phyloP scores from a whole-genome alignment of 2,888 invertebrate genomes.

The Cosmia pyralina region DNA sequence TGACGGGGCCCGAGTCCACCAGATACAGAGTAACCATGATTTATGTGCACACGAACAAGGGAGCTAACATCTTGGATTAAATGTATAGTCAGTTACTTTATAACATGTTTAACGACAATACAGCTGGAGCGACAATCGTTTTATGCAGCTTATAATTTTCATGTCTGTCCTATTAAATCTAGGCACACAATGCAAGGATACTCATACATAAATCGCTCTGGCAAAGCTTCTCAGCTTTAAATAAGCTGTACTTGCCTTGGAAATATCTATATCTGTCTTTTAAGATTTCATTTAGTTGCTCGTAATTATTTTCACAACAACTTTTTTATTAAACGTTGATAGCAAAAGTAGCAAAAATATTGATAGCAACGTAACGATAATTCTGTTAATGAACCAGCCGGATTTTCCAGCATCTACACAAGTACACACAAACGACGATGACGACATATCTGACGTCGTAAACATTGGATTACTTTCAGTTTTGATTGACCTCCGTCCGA shows the following conservation, averaged over 20 bases:
- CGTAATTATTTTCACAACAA: not conserved
- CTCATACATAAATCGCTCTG: not conserved
- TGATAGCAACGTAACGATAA: not conserved
- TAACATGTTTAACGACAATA: constrained; percentile 38
- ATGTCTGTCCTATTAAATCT: constrained; percentile 21
- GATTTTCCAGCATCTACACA: constrained; percentile 17
- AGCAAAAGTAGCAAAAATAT: no score
- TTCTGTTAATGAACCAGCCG: not conserved
- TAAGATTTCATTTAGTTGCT: not conserved
- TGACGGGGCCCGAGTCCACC: constrained; percentile 59
- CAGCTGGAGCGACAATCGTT: constrained; percentile 5
- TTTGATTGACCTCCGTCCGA: constrained; percentile 32
- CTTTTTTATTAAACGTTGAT: not conserved
- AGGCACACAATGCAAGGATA: not conserved
- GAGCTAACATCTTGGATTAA: constrained; percentile 47
- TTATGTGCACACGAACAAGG: constrained; percentile 40
- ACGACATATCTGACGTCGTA: constrained; percentile 32
- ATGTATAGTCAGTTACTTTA: constrained; percentile 28
- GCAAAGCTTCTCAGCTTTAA: not conserved
- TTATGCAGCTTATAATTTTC: constrained; percentile 5
- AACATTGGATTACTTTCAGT: constrained; percentile 35
- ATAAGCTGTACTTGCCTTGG: not conserved
- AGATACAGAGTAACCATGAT: constrained; percentile 51
- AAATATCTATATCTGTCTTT: not conserved
- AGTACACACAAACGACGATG: constrained; percentile 24